Evolutionary conservation across 2,113 vertebrate species (phyloP).

Genomic region (Cyprinodon tularosa): DNA sequence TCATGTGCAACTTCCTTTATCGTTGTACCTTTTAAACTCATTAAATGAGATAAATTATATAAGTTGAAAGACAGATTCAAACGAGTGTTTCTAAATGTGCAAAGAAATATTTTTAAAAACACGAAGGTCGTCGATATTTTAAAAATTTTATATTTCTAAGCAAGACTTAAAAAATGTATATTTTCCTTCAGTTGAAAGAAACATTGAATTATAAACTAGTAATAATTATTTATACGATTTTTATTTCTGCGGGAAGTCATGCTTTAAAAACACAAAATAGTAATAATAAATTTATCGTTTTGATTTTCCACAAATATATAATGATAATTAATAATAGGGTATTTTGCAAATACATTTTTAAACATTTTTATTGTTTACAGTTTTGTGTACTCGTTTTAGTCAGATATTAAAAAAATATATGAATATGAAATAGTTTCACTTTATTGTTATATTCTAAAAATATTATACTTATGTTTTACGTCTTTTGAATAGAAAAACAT

Average conservation of each 20-base stretch:
- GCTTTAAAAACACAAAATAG: not conserved
- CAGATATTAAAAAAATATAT: conserved; percentile 1
- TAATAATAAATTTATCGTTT: not conserved
- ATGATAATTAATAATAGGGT: not conserved
- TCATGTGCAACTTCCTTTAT: not conserved
- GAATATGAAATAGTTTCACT: too few species aligned
- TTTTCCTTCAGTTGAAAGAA: too few species aligned
- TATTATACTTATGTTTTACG: not conserved
- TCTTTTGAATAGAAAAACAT: not conserved
- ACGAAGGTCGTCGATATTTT: not conserved
- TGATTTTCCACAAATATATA: not conserved
- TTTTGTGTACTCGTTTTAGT: not conserved
- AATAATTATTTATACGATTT: not conserved
- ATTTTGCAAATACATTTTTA: not conserved
- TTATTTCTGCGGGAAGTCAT: not conserved
- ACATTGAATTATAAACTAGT: not conserved
- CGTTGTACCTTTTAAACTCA: not conserved
- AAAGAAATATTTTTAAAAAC: not conserved
- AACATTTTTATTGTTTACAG: not conserved
- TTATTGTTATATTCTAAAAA: not conserved
- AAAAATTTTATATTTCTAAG: not conserved
- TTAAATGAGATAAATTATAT: not conserved
- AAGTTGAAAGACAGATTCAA: not conserved
- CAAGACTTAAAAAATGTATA: not conserved
- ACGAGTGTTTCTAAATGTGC: not conserved